phyloP scores from a whole-genome alignment of 1,140 invertebrate species.

The Ceratosolen solmsi region DNA sequence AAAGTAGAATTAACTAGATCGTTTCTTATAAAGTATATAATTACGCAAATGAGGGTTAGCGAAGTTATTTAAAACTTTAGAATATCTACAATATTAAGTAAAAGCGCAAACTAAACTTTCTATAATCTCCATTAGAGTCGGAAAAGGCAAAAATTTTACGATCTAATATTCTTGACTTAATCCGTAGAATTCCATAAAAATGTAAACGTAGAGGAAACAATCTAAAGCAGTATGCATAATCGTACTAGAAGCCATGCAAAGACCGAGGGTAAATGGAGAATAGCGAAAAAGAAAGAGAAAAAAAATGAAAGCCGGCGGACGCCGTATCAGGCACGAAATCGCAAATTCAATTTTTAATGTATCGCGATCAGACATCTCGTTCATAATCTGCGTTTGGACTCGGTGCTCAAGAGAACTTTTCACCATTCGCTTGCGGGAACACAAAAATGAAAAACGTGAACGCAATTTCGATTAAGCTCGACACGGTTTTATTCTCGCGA shows the following conservation, averaged over 20 bases:
- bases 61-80: not conserved
- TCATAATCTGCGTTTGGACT: slow-evolving; percentile 5
- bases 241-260: not conserved
- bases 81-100: slow-evolving; percentile 2
- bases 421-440: not conserved
- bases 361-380: not conserved
- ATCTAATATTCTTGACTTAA: slow-evolving; percentile 12
- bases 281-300: not conserved
- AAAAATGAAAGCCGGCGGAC: not conserved
- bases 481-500: slow-evolving; percentile 32
- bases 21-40: slow-evolving; percentile 23
- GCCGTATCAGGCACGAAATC: slow-evolving; percentile 6
- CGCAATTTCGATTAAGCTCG: slow-evolving; percentile 38
- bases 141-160: not conserved
- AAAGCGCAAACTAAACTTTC: slow-evolving; percentile 21
- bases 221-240: not conserved
- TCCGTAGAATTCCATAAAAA: slow-evolving; percentile 11
- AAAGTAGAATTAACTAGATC: slow-evolving; percentile 31
- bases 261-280: not conserved
- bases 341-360: slow-evolving; percentile 20
- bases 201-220: not conserved
- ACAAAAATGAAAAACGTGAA: slow-evolving; percentile 25
- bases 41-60: slow-evolving; percentile 20
- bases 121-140: not conserved
- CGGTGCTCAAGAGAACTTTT: not conserved